Evolutionary conservation across 1,140 invertebrate genomes (phyloP).

Genomic region (Orchesella cincta): DNA sequence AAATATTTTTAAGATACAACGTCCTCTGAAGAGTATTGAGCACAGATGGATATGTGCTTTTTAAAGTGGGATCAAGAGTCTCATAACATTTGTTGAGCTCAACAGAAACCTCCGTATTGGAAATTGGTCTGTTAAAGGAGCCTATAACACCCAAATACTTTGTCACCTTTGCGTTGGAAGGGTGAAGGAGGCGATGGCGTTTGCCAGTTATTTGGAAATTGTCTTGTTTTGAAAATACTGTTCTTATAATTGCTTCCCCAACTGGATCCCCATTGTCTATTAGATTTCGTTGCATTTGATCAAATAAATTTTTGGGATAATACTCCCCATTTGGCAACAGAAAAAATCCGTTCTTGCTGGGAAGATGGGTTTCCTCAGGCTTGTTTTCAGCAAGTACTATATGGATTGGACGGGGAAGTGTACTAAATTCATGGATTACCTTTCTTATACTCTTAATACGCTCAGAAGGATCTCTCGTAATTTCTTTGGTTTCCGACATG

Average conservation of each 20-base stretch:
- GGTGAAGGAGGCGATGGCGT: background rate
- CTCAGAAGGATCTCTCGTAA: background rate
- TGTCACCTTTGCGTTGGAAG: conserved; percentile 21
- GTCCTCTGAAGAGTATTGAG: conserved; percentile 29
- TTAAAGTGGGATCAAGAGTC: background rate
- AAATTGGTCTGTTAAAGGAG: background rate
- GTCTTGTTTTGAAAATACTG: conserved; percentile 30
- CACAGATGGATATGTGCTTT: conserved; percentile 20
- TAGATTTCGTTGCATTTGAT: conserved; percentile 26
- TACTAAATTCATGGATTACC: conserved; percentile 31
- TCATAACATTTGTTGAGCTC: background rate
- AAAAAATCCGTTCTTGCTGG: conserved; percentile 30
- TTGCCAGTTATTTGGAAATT: conserved; percentile 13
- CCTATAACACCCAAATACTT: conserved; percentile 28
- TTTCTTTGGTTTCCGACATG: conserved; percentile 24
- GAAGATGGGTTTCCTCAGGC: background rate
- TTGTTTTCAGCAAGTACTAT: conserved; percentile 34
- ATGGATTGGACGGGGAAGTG: conserved; percentile 29
- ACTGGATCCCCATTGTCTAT: conserved; percentile 8
- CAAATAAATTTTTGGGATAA: conserved; percentile 37
- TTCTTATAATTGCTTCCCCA: conserved; percentile 30
- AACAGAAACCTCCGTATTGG: background rate
- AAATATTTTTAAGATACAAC: conserved; percentile 29
- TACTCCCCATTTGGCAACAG: conserved; percentile 40
- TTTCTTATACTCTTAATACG: background rate